Conservation (phyloP, 2,888 invertebrate genomes). For the Cyclophora punctaria region DNA sequence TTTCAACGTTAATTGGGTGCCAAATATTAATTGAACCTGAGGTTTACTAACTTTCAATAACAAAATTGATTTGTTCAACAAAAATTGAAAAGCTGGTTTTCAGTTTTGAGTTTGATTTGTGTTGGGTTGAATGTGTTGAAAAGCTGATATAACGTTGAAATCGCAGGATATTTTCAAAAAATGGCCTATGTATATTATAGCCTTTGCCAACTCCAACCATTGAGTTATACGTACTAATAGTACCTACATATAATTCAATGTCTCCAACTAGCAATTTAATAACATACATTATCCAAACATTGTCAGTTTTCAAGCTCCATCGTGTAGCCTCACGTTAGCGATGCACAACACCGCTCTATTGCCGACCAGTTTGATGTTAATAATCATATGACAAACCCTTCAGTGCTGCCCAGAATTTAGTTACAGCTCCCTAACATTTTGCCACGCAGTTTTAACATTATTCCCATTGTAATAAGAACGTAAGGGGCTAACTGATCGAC, state of each 20-base stretch:
- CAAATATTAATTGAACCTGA: slow-evolving; percentile 1
- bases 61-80: neutral
- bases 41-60: neutral
- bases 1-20: slow-evolving; percentile 5
- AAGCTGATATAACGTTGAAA: no score
- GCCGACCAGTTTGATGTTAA: slow-evolving; percentile 28
- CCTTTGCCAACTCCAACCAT: no score
- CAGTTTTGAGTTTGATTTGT: no score
- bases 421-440: neutral
- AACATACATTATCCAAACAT: neutral
- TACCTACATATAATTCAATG: no score
- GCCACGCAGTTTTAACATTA: slow-evolving; percentile 12
- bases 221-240: no score
- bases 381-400: slow-evolving; percentile 22
- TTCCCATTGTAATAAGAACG: slow-evolving; percentile 7
- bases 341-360: slow-evolving; percentile 16
- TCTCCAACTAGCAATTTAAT: no score
- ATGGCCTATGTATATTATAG: no score
- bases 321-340: slow-evolving; percentile 1
- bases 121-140: no score
- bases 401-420: slow-evolving; percentile 1
- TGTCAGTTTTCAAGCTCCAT: slow-evolving; percentile 4
- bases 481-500: no score
- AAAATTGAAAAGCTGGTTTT: neutral
- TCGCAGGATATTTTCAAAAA: no score